phyloP scores from a whole-genome alignment of 2,113 vertebrate species.

The Myiozetetes cayanensis region DNA sequence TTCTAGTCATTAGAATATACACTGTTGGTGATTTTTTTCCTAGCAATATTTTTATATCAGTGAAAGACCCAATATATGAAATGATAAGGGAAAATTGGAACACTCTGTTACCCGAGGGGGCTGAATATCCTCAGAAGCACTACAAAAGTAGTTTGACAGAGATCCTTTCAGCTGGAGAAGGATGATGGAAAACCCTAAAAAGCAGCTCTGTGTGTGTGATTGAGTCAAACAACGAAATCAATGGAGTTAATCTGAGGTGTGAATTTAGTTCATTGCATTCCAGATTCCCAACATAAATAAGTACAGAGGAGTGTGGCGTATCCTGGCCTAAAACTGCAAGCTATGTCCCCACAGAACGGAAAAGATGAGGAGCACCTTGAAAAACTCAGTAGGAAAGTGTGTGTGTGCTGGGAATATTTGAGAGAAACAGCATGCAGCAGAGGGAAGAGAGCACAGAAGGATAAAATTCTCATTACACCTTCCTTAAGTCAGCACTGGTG shows the following conservation, averaged over 20 bases:
- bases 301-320: rapidly evolving
- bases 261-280: background rate
- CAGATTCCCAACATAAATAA: background rate
- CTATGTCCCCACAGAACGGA: background rate
- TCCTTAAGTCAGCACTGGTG: background rate
- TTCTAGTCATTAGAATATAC: background rate
- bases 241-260: background rate
- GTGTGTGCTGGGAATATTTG: background rate
- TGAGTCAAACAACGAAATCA: background rate
- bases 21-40: background rate
- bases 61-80: background rate
- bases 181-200: background rate
- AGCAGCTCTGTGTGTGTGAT: background rate
- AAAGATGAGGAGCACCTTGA: background rate
- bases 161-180: background rate
- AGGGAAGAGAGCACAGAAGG: background rate
- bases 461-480: background rate
- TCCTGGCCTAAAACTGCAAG: background rate
- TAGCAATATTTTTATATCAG: background rate
- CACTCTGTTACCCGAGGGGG: background rate
- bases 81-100: background rate
- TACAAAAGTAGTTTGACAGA: background rate
- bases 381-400: background rate
- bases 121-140: background rate
- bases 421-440: background rate